Base-by-base conservation (phyloP, 2,888 invertebrate species). In the Lacanobia wlatinum region DNA sequence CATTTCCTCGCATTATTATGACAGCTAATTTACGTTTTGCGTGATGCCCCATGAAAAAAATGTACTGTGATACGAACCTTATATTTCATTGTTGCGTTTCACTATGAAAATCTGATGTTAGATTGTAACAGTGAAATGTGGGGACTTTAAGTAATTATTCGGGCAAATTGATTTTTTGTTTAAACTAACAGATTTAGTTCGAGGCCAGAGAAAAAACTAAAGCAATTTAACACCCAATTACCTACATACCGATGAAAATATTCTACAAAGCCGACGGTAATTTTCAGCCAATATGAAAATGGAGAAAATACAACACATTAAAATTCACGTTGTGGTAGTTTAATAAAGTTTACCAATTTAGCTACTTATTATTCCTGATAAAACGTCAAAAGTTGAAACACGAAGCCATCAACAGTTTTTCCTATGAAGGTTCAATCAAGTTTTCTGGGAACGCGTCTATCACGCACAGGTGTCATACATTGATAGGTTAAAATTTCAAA, bases 1-100 rank as follows among this genome's bases (percentile, higher is more conserved):
- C 73, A 84, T 82, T 83, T 82, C 67, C 78, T 73, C 69, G 68
- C 75, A 80, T 74, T 78, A 84, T 86, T 82, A 76, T 80, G 76
- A 78, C 73, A 81, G 82, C 79, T 87, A 87, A 87, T 87, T 87
- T 87, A 81, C 75, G 82, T 84, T 86, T 87, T 82, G 86, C 87
- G 87, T 87, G 87, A 84, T 84, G 79, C 63, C 73, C 52, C 43
- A 73, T 83, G 78, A 80, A 87, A 80, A 82, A 82, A 82, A 73
- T 53, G 62, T 82, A 69, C 83, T 85, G 73, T 85, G 76, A 73
- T 73, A 73, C 55, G 61, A 78, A 75, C 74, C 74, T 74, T 78
- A 82, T 78, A 73, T 82, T 83, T 82, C 76, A 86, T 83, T 80
- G 83, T 86, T 78, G 70, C 74, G 69, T 76, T 84, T 78, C 59